phyloP scores from a whole-genome alignment of 2,797 vertebrate genomes.

The Natrix natrix region DNA sequence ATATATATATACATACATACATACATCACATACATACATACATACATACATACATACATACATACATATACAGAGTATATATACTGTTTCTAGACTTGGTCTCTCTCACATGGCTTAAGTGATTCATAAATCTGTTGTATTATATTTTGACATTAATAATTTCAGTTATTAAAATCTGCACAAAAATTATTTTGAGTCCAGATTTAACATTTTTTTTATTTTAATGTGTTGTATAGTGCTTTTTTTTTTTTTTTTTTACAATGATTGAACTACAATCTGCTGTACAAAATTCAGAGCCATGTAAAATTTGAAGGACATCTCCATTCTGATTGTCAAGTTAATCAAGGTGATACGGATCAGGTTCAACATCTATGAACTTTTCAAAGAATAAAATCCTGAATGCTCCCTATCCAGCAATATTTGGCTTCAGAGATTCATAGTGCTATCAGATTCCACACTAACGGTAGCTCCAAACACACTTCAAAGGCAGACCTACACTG shows the following conservation, averaged over 20 bases:
- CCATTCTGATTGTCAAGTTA: not conserved
- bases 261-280: not conserved
- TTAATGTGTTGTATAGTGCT: not conserved
- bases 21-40: too few species aligned
- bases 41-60: too few species aligned
- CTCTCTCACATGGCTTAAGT: not conserved
- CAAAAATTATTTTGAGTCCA: not conserved
- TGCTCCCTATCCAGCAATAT: not conserved
- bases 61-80: too few species aligned
- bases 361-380: not conserved
- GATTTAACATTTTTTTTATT: not conserved
- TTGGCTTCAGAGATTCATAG: not conserved
- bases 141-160: not conserved
- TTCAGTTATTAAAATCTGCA: not conserved
- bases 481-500: not conserved
- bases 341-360: not conserved
- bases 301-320: not conserved
- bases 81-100: not conserved
- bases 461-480: not conserved
- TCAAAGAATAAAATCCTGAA: not conserved
- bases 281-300: not conserved
- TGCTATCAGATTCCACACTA: not conserved
- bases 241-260: not conserved
- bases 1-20: too few species aligned
- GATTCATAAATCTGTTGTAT: not conserved